phyloP scores from a whole-genome alignment of 2,113 vertebrate species.

The Cyphomyrus discorhynchus region DNA sequence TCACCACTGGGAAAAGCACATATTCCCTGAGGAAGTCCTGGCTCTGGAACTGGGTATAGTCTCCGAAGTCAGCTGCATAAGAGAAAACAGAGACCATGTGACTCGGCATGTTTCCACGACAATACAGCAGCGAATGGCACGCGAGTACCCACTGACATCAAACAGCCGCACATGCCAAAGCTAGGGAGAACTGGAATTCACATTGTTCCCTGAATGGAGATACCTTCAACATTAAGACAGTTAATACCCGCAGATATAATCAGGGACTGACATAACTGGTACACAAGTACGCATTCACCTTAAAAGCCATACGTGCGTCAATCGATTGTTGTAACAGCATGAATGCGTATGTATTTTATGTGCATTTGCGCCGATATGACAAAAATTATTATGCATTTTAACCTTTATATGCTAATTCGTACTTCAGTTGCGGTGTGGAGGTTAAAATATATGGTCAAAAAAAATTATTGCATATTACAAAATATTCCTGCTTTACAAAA shows the following conservation, averaged over 20 bases:
- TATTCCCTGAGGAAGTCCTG: constrained; percentile 94
- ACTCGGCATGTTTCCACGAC: background rate
- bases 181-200: background rate
- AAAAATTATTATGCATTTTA: too few species aligned
- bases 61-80: constrained; percentile 84
- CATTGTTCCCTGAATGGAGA: background rate
- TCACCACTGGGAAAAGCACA: constrained; percentile 93
- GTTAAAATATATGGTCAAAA: too few species aligned
- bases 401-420: too few species aligned
- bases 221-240: background rate
- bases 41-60: constrained; percentile 82
- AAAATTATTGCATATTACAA: too few species aligned
- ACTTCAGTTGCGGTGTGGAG: too few species aligned
- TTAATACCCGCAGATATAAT: background rate
- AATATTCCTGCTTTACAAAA: background rate
- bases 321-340: too few species aligned
- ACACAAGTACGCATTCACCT: too few species aligned
- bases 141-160: background rate
- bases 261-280: too few species aligned
- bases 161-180: constrained; percentile 12
- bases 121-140: background rate
- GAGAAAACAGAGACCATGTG: constrained; percentile 18
- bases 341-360: too few species aligned
- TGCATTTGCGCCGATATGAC: too few species aligned
- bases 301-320: too few species aligned